A percentile compares a stretch with the other conserved stretches of the same genome.
phyloP scores from a whole-genome alignment of 2,888 invertebrate species.

The Capitulum mitella region DNA sequence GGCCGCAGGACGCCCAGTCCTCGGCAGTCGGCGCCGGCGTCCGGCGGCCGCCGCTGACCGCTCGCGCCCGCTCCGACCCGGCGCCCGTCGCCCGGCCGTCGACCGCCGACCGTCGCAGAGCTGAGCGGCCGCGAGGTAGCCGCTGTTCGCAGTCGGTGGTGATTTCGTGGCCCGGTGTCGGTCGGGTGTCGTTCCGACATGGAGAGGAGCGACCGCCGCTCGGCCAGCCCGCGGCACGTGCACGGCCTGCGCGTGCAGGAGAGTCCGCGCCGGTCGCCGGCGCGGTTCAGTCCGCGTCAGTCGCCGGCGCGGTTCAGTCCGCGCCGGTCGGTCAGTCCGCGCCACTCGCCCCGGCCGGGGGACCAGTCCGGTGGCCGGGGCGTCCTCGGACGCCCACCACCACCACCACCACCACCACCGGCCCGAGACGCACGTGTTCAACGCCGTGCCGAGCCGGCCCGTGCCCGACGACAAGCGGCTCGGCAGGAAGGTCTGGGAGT shows the following conservation, averaged over 20 bases:
- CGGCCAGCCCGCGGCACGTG: not conserved
- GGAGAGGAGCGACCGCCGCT: not conserved
- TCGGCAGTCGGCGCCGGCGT: too few species aligned
- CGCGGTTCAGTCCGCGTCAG: not conserved
- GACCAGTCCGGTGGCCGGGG: not conserved
- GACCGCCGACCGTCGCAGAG: too few species aligned
- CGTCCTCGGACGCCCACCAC: not conserved
- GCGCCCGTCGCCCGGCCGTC: too few species aligned
- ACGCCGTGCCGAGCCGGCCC: not conserved
- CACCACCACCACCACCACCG: not conserved
- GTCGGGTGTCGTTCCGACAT: not conserved
- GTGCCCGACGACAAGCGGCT: not conserved
- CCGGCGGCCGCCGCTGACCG: not conserved
- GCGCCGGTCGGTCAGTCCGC: not conserved
- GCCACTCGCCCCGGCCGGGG: not conserved
- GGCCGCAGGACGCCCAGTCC: not conserved
- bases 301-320: not conserved
- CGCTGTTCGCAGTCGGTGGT: too few species aligned
- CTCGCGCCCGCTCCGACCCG: too few species aligned
- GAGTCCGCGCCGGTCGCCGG: not conserved
- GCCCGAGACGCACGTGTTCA: not conserved
- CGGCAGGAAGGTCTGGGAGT: not conserved
- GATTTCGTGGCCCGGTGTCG: too few species aligned
- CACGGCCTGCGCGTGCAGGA: not conserved
- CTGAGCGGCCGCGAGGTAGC: too few species aligned